Evolutionary conservation across 2,113 vertebrate genomes (phyloP).

Genomic region (Pangasianodon hypophthalmus): DNA sequence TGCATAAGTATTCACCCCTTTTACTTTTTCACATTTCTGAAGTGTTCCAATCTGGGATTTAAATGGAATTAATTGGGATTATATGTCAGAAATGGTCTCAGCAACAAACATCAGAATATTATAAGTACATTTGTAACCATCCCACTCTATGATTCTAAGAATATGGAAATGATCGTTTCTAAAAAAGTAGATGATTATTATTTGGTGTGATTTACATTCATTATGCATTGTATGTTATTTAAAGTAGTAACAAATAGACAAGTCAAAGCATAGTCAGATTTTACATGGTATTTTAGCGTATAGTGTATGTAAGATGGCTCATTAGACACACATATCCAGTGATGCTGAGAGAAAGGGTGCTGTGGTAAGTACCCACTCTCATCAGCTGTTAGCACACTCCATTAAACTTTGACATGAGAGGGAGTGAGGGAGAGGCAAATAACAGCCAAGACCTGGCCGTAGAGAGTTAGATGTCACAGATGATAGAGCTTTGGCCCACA

Average conservation of each 20-base stretch:
- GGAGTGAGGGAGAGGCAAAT: not conserved
- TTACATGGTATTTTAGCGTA: not conserved
- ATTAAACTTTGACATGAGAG: not conserved
- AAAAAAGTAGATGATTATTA: not conserved
- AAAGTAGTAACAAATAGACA: not conserved
- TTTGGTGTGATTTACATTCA: not conserved
- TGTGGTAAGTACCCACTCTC: not conserved
- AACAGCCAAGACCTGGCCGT: not conserved
- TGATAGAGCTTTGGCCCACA: conserved; percentile 29
- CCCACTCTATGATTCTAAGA: not conserved
- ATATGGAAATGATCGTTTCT: not conserved
- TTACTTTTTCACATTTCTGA: not conserved
- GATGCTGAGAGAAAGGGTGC: conserved; percentile 2
- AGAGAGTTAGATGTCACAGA: conserved; percentile 5
- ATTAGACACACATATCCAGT: not conserved
- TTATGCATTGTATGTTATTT: not conserved
- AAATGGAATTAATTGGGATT: not conserved
- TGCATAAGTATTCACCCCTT: not conserved
- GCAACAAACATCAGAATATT: too few species aligned
- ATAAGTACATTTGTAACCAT: not conserved
- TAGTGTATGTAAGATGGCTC: not conserved
- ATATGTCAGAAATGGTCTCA: not conserved
- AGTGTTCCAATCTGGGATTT: not conserved
- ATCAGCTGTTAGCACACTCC: conserved; percentile 13
- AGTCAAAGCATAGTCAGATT: not conserved